Evolutionary conservation across 2,113 vertebrate genomes (phyloP), one percentile per base, ranked within the genome.

Genomic region (Syrmaticus mikado): DNA sequence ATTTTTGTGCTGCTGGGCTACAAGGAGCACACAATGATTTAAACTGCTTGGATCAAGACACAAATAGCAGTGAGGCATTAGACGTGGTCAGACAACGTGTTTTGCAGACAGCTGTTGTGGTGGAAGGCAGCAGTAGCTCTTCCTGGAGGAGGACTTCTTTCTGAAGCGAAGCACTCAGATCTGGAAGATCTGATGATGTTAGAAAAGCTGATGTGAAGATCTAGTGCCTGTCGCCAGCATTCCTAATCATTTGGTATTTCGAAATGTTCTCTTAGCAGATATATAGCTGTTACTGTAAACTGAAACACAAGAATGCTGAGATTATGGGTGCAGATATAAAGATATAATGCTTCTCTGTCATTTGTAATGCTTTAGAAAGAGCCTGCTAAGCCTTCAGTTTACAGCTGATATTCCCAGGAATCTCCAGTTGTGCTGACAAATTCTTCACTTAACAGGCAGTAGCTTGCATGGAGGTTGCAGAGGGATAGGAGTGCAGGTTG

Each of bases 371-470:
- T 92, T 53, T 75, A 75, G 82, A 67, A 92, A 77, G 65, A 52
- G 21, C 87, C 92, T 77, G 38, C 40, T 64, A 61, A 88, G 45
- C 73, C 60, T 92, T 2, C 84, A 71, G 82, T 80, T 93, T 46
- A 36, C 68, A 78, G 36, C 24, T 83, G 65, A 72, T 83, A 53
- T 89, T 92, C 89, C 48, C 79, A 84, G 85, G 87, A 90, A 61
- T 82, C 85, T 88, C 79, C 76, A 79, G 83, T 90, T 90, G 61
- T 43, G 27, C 83, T 86, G 92, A 66, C 30, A 91, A 83, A 79
- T 78, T 24, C 10, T 36, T 82, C 28, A 76, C 15, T 62, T 72
- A 84, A 52, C 34, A 57, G 58, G 46, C 13, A 66, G 41, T 27
- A 60, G 38, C 67, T 85, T 74, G 38, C 65, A 22, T 14, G 66